A percentile compares a stretch with the other conserved stretches of the same genome.
Evolutionary conservation across 2,113 vertebrate genomes (phyloP).

Genomic region (Oplegnathus fasciatus): DNA sequence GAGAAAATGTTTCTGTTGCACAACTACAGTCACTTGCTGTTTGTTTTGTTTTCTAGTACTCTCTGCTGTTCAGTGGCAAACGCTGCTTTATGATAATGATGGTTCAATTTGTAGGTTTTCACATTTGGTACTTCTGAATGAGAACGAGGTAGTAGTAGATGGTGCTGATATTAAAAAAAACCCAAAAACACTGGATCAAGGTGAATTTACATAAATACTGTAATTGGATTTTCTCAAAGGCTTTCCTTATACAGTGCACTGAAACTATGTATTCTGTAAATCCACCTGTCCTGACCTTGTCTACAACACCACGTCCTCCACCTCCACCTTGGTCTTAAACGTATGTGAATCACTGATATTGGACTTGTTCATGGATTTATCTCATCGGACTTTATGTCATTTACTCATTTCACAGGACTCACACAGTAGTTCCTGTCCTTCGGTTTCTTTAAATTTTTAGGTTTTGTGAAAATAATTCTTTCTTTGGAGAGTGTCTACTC

Average conservation of each 20-base stretch:
- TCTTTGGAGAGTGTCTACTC: not conserved
- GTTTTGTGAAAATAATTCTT: not conserved
- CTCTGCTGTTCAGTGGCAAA: slow-evolving; percentile 25
- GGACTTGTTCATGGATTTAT: not conserved
- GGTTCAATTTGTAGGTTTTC: not conserved
- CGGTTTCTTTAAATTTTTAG: not conserved
- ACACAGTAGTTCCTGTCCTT: not conserved
- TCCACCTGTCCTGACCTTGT: not conserved
- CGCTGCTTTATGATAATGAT: slow-evolving; percentile 15
- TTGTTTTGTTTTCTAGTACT: slow-evolving; percentile 17
- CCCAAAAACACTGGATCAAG: not conserved
- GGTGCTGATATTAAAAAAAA: not conserved
- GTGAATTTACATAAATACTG: not conserved
- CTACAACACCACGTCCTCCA: not conserved
- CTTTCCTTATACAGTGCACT: not conserved
- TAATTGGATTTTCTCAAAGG: not conserved
- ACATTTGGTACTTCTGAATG: not conserved
- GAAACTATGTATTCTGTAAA: not conserved
- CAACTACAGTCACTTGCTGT: not conserved
- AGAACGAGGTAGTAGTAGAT: not conserved
- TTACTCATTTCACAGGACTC: not conserved
- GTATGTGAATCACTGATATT: not conserved
- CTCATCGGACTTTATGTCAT: not conserved
- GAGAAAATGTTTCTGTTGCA: slow-evolving; percentile 14
- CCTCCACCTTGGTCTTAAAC: not conserved